phyloP scores from a whole-genome alignment of 2,113 vertebrate species.

The Mormyrus iriodes region DNA sequence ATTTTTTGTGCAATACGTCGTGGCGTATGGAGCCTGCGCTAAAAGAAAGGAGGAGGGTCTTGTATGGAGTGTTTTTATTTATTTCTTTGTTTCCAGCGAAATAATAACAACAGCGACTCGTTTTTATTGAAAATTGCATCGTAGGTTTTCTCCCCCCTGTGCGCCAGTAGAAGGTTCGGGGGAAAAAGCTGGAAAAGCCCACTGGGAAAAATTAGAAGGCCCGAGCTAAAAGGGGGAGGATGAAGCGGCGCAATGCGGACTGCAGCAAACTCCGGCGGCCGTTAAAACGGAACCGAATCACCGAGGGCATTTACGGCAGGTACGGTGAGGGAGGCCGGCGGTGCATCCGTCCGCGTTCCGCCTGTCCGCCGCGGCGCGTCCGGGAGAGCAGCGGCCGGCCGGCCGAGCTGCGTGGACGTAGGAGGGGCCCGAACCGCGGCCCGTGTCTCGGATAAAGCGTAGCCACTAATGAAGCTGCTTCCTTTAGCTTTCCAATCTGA shows the following conservation, averaged over 20 bases:
- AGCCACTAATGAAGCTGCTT: not conserved
- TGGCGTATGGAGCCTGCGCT: constrained; percentile 32
- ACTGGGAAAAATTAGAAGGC: constrained; percentile 46
- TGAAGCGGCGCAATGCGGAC: constrained; percentile 84
- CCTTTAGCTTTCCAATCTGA: not conserved
- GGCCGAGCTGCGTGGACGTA: not conserved
- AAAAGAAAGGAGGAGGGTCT: constrained; percentile 58
- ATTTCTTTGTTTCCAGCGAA: constrained; percentile 72
- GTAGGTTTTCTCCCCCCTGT: constrained; percentile 31
- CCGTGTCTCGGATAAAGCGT: not conserved
- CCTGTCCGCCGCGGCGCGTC: constrained; percentile 23
- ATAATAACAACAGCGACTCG: constrained; percentile 57
- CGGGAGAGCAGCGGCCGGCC: constrained; percentile 51
- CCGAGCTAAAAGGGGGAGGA: constrained; percentile 73
- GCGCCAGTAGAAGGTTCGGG: constrained; percentile 25
- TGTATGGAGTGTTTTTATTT: constrained; percentile 66
- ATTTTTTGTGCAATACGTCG: constrained; percentile 13
- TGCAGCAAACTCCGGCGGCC: constrained; percentile 81
- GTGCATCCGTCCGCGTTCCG: constrained; percentile 26
- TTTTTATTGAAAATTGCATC: constrained; percentile 47
- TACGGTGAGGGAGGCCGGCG: constrained; percentile 40
- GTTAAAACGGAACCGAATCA: constrained; percentile 81
- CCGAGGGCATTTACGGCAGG: constrained; percentile 81
- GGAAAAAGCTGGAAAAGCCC: constrained; percentile 28
- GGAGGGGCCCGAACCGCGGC: not conserved